Base-by-base conservation (phyloP, 2,797 vertebrate genomes). In the Epinephelus awoara region DNA sequence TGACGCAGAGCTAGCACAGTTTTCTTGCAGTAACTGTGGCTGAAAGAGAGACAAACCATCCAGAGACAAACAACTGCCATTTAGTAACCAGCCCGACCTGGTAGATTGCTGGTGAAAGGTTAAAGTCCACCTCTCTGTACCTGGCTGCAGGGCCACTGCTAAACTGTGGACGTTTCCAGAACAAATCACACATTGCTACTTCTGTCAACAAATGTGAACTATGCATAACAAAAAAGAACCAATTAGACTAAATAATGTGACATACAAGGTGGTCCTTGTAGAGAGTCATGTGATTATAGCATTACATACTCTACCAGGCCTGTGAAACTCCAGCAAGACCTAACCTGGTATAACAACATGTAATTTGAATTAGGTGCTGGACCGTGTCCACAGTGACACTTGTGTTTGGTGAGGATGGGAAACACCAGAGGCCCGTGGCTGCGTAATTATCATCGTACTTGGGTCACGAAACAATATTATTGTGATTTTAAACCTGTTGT, bases 61-160 rank as follows among this genome's bases (percentile, higher is more conserved):
- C 13, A 52, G 58, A 23, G 27, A 25, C 38, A 52, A 58, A 50
- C 46, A 51, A 2, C 3, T 23, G 52, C 51, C 25, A 57, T 17
- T 69, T 3, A 42, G 44, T 67, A 77, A 84, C 63, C 21, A 75
- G 38, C 18, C 57, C 13, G 63, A 21, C 3, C 17, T 23, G n/a
- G 4, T 14, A 8, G 46, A 25, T 18, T 29, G 61, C 23, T 18
- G 75, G 68, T 63, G 3, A 69, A 79, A 82, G 93, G 77, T 75
- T 85, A 69, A 94, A 95, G 93, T 95, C 90, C 87, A 54, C 21
- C 49, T 49, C 25, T 21, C 54, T 68, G 67, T 46, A 52, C 18
- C n/a, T 47, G 52, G 47, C 23, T 29, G 44, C 27, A 63, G 46
- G 46, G 57, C 61, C 19, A 47, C 62, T 19, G 62, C 21, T 29